phyloP scores from a whole-genome alignment of 2,888 invertebrate genomes.

The Heliconius ethilla region DNA sequence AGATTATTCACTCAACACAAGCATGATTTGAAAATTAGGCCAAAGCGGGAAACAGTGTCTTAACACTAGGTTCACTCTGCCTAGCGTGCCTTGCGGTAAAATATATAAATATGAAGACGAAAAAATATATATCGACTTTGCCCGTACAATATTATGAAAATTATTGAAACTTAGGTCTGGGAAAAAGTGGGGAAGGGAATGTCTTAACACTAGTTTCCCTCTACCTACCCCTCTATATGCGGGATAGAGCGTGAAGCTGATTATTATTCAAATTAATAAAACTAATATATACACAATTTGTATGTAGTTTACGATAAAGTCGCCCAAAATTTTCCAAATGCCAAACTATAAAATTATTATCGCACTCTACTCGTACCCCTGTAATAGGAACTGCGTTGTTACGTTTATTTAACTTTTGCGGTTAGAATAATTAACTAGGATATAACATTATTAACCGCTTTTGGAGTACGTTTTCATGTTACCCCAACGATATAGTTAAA shows the following conservation, averaged over 20 bases:
- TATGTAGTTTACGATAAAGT: not conserved
- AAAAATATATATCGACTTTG: no score
- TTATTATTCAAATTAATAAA: not conserved
- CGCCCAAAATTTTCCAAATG: not conserved
- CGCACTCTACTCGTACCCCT: not conserved
- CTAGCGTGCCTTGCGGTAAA: not conserved
- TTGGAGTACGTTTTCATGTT: not conserved
- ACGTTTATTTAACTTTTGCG: slow-evolving; percentile 17
- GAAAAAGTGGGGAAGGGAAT: no score
- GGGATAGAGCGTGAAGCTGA: no score
- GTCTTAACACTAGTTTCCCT: no score
- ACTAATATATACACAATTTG: not conserved
- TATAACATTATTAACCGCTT: slow-evolving; percentile 12
- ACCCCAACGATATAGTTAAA: not conserved
- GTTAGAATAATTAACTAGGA: slow-evolving; percentile 20
- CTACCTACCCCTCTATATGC: no score
- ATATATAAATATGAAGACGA: not conserved
- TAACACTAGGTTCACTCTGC: not conserved
- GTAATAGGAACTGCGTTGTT: slow-evolving; percentile 14
- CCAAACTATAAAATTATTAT: not conserved
- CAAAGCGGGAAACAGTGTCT: no score
- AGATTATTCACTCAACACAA: not conserved
- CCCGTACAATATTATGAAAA: no score
- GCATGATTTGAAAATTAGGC: no score
- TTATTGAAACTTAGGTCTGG: no score